Conservation (phyloP, 2,888 invertebrate genomes). For the Ectemnius continuus region DNA sequence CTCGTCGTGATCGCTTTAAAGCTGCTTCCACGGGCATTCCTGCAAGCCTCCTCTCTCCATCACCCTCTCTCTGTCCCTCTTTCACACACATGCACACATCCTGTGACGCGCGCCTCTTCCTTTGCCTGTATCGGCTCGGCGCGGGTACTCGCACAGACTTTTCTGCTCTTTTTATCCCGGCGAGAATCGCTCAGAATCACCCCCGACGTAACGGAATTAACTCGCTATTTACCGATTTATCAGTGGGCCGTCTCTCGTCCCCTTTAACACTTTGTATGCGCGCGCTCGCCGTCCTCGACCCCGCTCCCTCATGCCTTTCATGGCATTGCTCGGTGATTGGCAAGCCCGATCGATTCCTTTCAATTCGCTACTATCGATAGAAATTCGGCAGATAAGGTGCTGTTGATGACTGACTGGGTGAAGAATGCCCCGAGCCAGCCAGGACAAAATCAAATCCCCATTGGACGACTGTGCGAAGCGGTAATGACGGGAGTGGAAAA, state of each 20-base stretch:
- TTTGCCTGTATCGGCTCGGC: conserved; percentile 44
- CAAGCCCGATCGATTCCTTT: background rate
- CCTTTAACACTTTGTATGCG: conserved; percentile 38
- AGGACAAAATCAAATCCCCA: too few species aligned
- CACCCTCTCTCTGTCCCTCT: conserved; percentile 15
- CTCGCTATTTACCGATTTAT: conserved; percentile 67
- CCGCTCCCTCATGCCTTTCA: too few species aligned
- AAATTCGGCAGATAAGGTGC: too few species aligned
- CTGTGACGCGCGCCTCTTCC: background rate
- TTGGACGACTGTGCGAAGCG: too few species aligned
- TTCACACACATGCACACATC: conserved; percentile 24
- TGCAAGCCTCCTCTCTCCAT: conserved; percentile 40
- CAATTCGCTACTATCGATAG: too few species aligned
- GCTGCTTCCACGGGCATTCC: conserved; percentile 60
- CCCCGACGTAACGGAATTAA: conserved; percentile 69
- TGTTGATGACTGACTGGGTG: too few species aligned
- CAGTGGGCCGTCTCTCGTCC: conserved; percentile 45
- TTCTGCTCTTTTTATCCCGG: conserved; percentile 45
- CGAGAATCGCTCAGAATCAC: conserved; percentile 61
- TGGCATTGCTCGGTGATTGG: background rate
- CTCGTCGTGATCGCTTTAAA: conserved; percentile 62
- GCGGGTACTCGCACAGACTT: conserved; percentile 27
- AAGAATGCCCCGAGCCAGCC: too few species aligned
- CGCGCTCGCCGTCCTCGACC: conserved; percentile 29
- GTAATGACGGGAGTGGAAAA: too few species aligned